Evolutionary conservation across 2,888 invertebrate genomes (phyloP), one percentile per base, ranked within the genome.

Genomic region (Rhamphomyia laevipes): DNA sequence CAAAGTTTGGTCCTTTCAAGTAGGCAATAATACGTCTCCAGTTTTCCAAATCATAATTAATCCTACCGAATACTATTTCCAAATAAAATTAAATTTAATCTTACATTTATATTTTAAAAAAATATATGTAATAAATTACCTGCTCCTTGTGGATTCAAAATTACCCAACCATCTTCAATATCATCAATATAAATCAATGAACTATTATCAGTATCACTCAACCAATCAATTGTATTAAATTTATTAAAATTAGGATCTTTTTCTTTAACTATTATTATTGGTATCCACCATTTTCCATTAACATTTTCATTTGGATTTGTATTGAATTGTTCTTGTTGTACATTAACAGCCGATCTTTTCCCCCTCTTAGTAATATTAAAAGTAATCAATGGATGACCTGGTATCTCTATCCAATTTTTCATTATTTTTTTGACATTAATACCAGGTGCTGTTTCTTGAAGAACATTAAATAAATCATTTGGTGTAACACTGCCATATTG

Each of bases 31-130:
- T 43, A 13, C 18, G 31, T 10, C 33, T 43, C 51, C 51, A 51
- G 30, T 51, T 51, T 5, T 42, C 48, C 11, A 33, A 16, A 30
- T 51, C 46, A n/a, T 51, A 51, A 42, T 51, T 51, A 11, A 51
- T 43, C 9, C 51, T 37, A 18, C 38, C 21, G 21, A 43, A 31
- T 1, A 43, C 46, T 46, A 27, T 6, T n/a, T n/a, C n/a, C 21
- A 21, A 21, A 17, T 18, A 37, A 48, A 23, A 13, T 17, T 30
- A 6, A 27, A 13, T n/a, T 15, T 10, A 31, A 15, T 27, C n/a
- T n/a, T n/a, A n/a, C n/a, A n/a, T n/a, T n/a, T n/a, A n/a, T n/a
- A n/a, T n/a, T n/a, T 33, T 18, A 15, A n/a, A 41, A 30, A 16
- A 41, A 4, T 12, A n/a, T n/a, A n/a, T 3, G 2, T 31, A 40